These are phyloP conservation scores for Phthorimaea operculella DNA, from an alignment of 1,140 invertebrate genomes.

Conservation along the genomic window DNA sequence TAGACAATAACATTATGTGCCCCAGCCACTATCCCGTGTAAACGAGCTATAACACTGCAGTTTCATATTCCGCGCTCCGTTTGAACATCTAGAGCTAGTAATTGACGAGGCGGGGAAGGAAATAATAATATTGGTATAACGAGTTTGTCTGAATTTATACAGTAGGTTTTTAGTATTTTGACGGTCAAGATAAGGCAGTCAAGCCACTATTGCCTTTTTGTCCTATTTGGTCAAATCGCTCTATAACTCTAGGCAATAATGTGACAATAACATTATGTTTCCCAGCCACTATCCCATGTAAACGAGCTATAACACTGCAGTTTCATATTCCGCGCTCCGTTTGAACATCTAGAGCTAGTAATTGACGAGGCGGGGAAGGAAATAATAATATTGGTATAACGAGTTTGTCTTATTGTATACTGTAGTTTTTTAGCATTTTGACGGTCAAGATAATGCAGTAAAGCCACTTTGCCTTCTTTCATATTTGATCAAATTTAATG, in stretches of 20 bases:
- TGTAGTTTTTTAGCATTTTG: too few species aligned
- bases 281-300: background rate
- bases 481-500: too few species aligned
- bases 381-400: background rate
- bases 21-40: background rate
- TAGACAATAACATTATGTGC: background rate
- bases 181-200: too few species aligned
- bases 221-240: too few species aligned
- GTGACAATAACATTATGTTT: background rate
- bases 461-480: too few species aligned
- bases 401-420: too few species aligned
- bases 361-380: background rate
- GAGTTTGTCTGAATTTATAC: too few species aligned
- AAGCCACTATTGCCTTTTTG: too few species aligned
- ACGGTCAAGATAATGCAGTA: too few species aligned
- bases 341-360: background rate
- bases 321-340: background rate
- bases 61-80: background rate
- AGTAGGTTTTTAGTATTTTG: too few species aligned
- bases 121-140: background rate
- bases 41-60: background rate
- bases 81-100: background rate
- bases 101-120: background rate
- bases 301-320: background rate
- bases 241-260: too few species aligned